These are phyloP conservation scores for Biston betularia DNA, from an alignment of 2,888 invertebrate species.

Conservation along the genomic window DNA sequence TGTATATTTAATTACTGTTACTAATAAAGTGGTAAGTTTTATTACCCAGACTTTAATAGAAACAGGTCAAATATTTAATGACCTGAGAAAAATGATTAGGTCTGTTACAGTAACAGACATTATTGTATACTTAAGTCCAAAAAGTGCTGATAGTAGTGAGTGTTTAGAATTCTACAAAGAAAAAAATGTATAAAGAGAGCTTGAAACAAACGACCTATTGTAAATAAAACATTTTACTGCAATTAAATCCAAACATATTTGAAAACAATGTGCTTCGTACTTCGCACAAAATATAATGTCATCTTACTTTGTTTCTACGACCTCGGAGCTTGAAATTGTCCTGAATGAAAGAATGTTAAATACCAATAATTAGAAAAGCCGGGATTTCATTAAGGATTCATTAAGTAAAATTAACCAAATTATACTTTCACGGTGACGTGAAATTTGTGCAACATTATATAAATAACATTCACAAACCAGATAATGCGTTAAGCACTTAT, in stretches of 20 bases:
- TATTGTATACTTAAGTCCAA: too few relatives aligned
- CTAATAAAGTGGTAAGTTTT: conserved; percentile 9
- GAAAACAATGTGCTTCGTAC: background rate
- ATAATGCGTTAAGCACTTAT: background rate
- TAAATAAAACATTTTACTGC: conserved; percentile 10
- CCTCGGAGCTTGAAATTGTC: background rate
- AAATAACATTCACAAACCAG: conserved; percentile 51
- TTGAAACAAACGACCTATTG: background rate
- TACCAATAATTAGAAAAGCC: conserved; percentile 23
- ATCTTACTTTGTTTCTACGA: background rate
- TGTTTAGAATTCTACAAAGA: too few relatives aligned
- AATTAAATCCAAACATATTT: background rate
- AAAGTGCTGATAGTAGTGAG: background rate
- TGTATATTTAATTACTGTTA: conserved; percentile 14
- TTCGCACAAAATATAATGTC: background rate
- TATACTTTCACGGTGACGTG: conserved; percentile 57
- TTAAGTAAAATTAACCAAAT: conserved; percentile 51
- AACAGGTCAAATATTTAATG: background rate
- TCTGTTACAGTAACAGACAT: too few relatives aligned
- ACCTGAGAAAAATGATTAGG: background rate
- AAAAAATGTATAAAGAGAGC: background rate
- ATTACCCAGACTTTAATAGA: background rate
- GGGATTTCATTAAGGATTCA: conserved; percentile 39
- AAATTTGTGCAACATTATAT: conserved; percentile 53
- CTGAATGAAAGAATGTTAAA: conserved; percentile 45